phyloP scores from a whole-genome alignment of 35 echinoderm and acorn worm species.

The Apostichopus japonicus region DNA sequence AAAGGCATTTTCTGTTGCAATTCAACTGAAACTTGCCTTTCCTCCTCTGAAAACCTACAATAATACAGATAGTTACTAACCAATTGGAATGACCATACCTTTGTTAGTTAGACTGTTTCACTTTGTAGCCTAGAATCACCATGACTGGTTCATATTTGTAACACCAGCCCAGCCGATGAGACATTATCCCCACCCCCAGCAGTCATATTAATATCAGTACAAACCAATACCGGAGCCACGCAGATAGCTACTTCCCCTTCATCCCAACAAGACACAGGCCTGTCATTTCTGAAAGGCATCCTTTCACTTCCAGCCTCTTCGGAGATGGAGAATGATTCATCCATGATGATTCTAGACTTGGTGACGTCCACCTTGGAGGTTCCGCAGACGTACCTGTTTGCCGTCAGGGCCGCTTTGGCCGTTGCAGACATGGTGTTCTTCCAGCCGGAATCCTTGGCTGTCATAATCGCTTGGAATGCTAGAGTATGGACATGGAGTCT shows the following conservation, averaged over 20 bases:
- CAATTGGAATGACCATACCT: too few species aligned
- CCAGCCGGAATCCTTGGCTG: slow-evolving; percentile 80
- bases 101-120: too few species aligned
- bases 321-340: slow-evolving; percentile 91
- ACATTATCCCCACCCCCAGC: slow-evolving; percentile 94
- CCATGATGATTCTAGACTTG: slow-evolving; percentile 90
- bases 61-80: too few species aligned
- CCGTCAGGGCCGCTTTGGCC: slow-evolving; percentile 91
- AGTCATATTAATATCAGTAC: slow-evolving; percentile 80
- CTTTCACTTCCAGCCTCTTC: slow-evolving; percentile 65
- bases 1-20: too few species aligned
- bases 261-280: slow-evolving; percentile 96
- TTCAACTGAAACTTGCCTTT: too few species aligned
- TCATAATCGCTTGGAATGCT: slow-evolving; percentile 98
- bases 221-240: slow-evolving; percentile 91
- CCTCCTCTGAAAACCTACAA: too few species aligned
- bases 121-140: too few species aligned
- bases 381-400: slow-evolving; percentile 86
- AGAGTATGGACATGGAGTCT: slow-evolving; percentile 94
- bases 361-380: slow-evolving; percentile 66
- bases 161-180: slow-evolving; percentile 70
- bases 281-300: slow-evolving; percentile 68
- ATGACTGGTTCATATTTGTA: slow-evolving; percentile 69
- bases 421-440: slow-evolving; percentile 95
- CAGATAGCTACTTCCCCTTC: slow-evolving; percentile 88